Conservation (phyloP, 2,113 vertebrate species). For the Panthera leo region DNA sequence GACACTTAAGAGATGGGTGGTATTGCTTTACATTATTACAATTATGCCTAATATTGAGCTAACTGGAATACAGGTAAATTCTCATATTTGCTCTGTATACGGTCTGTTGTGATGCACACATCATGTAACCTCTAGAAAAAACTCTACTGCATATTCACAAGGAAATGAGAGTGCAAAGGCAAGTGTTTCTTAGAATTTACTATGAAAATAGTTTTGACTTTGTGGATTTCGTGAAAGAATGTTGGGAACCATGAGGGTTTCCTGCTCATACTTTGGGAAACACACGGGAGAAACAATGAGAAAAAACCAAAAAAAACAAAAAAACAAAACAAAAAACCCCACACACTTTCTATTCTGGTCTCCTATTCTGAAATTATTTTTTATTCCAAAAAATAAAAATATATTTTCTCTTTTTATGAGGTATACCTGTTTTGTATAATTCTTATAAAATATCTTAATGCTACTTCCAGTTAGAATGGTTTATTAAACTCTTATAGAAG, state of each 20-base stretch:
- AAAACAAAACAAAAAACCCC: not conserved
- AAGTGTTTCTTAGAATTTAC: not conserved
- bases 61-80: not conserved
- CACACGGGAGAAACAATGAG: not conserved
- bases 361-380: slow-evolving; percentile 7
- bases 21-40: not conserved
- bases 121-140: not conserved
- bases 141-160: not conserved
- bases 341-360: not conserved
- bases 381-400: not conserved
- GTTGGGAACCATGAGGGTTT: not conserved
- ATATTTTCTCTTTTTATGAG: not conserved
- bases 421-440: not conserved
- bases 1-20: not conserved
- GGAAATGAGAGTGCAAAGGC: not conserved
- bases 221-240: not conserved
- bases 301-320: not conserved
- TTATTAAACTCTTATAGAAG: not conserved
- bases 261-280: not conserved
- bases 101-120: not conserved
- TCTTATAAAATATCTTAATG: not conserved
- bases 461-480: not conserved
- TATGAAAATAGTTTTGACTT: not conserved
- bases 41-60: not conserved
- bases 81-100: not conserved